Evolutionary conservation across 2,797 vertebrate species (phyloP).

Genomic region (Lates japonicus): DNA sequence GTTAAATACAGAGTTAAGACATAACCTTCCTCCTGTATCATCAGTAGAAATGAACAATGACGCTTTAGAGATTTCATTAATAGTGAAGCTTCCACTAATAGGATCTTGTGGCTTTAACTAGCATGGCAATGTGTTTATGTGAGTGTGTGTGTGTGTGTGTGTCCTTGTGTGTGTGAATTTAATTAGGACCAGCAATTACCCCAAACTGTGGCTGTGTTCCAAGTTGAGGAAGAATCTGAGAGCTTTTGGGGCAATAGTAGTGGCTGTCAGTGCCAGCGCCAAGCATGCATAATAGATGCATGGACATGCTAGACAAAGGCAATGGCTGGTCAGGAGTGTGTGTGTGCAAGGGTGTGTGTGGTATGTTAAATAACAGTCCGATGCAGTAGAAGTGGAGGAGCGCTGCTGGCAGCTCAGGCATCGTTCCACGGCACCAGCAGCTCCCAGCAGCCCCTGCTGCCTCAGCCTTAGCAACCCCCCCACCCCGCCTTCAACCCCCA

Average conservation of each 20-base stretch:
- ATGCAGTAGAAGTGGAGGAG: constrained; percentile 89
- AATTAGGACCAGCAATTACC: constrained; percentile 98
- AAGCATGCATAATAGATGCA: constrained; percentile 96
- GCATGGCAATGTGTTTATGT: constrained; percentile 27
- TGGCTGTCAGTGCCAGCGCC: constrained; percentile 93
- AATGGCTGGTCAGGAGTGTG: constrained; percentile 87
- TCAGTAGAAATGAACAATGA: constrained; percentile 25
- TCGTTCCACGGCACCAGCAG: constrained; percentile 60
- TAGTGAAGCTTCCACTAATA: constrained; percentile 47
- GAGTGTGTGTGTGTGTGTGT: background rate
- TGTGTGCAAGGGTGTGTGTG: constrained; percentile 11
- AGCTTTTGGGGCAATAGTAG: too few relatives aligned
- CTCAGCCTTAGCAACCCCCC: constrained; percentile 24
- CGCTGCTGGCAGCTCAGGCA: constrained; percentile 83
- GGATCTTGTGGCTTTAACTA: too few relatives aligned
- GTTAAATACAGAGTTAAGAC: constrained; percentile 4
- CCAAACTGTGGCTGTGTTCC: constrained; percentile 91
- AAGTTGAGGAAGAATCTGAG: too few relatives aligned
- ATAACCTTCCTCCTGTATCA: constrained; percentile 2
- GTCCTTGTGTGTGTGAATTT: constrained; percentile 80
- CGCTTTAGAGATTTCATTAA: constrained; percentile 29
- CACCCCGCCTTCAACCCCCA: background rate
- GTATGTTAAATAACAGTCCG: too few relatives aligned
- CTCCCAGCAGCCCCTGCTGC: constrained; percentile 62
- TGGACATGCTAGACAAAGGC: constrained; percentile 94